phyloP scores from a whole-genome alignment of 2,888 invertebrate genomes.

The Eupithecia vulgata region DNA sequence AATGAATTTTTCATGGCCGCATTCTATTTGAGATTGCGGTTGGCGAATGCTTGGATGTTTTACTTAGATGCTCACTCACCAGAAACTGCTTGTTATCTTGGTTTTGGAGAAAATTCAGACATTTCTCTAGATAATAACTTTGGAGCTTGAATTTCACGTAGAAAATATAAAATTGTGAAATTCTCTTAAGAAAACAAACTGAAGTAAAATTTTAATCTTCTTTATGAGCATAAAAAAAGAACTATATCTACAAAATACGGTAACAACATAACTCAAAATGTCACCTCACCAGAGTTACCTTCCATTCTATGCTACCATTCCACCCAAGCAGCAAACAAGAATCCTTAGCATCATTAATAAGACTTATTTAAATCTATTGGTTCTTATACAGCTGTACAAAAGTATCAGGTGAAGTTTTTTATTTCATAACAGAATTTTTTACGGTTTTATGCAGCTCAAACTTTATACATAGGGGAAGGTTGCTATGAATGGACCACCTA shows the following conservation, averaged over 20 bases:
- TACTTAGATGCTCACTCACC: background rate
- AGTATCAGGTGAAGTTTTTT: too few relatives aligned
- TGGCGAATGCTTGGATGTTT: background rate
- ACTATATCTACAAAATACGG: too few relatives aligned
- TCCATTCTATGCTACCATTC: background rate
- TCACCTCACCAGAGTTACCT: too few relatives aligned
- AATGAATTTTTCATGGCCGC: slow-evolving; percentile 28
- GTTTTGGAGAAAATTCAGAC: background rate
- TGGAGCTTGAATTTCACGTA: background rate
- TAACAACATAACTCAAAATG: too few relatives aligned
- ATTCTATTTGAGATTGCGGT: slow-evolving; percentile 20
- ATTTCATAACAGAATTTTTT: too few relatives aligned
- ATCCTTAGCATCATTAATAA: too few relatives aligned
- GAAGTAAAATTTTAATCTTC: background rate
- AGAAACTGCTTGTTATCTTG: background rate
- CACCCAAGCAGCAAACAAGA: background rate
- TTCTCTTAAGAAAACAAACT: background rate
- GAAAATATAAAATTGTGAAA: background rate
- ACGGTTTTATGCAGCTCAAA: too few relatives aligned
- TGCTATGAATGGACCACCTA: too few relatives aligned
- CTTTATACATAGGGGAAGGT: too few relatives aligned
- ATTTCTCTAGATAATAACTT: slow-evolving; percentile 4
- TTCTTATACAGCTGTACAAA: too few relatives aligned
- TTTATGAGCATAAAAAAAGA: background rate
- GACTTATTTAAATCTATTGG: too few relatives aligned